Evolutionary conservation across 2,113 vertebrate species (phyloP).

Genomic region (Entomyzon cyanotis): DNA sequence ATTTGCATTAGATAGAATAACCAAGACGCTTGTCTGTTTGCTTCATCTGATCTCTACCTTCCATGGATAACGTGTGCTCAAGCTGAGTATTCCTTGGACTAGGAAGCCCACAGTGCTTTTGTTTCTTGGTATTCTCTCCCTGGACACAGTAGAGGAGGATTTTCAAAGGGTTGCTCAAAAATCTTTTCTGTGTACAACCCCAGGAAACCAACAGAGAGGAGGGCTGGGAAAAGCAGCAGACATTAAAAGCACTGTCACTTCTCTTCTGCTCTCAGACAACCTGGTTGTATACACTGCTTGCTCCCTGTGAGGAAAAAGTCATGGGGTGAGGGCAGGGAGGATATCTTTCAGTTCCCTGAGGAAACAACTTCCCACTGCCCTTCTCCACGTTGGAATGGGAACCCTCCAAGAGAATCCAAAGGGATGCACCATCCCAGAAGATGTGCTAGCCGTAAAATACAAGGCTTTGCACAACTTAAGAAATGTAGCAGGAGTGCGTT

Average conservation of each 20-base stretch:
- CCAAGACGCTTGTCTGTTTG: background rate
- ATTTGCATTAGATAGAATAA: conserved; percentile 11
- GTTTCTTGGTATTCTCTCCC: background rate
- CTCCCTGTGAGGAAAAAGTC: background rate
- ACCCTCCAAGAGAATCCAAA: background rate
- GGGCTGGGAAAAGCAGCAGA: background rate
- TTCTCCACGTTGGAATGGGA: background rate
- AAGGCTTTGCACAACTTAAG: background rate
- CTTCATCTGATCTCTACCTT: background rate
- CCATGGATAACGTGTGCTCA: background rate
- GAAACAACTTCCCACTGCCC: background rate
- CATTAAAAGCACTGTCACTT: background rate
- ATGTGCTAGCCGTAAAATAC: background rate
- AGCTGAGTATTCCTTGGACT: background rate
- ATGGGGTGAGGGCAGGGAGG: background rate
- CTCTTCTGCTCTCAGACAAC: background rate
- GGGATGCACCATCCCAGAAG: background rate
- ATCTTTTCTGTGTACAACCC: background rate
- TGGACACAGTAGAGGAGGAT: background rate
- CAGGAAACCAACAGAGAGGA: background rate
- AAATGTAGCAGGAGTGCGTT: background rate
- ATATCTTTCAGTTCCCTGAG: background rate
- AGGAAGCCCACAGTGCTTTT: conserved; percentile 4
- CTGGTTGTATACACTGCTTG: background rate
- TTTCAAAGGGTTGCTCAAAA: background rate